A percentile compares a stretch with the other conserved stretches of the same genome.
These are phyloP conservation scores for Gyrodactylus bullatarudis DNA, from an alignment of 1,140 invertebrate genomes.

Conservation along the genomic window DNA sequence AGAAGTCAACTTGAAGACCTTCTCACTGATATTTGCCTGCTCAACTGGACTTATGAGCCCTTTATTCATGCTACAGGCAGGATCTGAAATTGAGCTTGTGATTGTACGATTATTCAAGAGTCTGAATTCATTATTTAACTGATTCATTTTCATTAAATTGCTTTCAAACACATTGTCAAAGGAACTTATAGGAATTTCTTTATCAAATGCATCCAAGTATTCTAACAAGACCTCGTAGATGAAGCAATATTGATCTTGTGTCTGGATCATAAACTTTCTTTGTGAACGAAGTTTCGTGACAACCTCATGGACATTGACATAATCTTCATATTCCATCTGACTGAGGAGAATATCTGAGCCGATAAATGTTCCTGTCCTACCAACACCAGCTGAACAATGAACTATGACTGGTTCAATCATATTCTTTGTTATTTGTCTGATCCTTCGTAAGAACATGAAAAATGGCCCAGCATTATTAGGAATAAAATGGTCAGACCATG, in stretches of 20 bases:
- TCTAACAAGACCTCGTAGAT: slow-evolving; percentile 37
- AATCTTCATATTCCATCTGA: slow-evolving; percentile 40
- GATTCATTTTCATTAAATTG: not conserved
- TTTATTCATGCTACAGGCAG: not conserved
- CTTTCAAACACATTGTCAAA: not conserved
- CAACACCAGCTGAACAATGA: slow-evolving; percentile 31
- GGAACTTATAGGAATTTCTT: not conserved
- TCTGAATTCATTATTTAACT: not conserved
- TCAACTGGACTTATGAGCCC: not conserved
- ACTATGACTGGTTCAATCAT: slow-evolving; percentile 69
- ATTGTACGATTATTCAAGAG: not conserved
- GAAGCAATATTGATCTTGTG: slow-evolving; percentile 86
- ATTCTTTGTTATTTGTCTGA: slow-evolving; percentile 43
- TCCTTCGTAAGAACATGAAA: slow-evolving; percentile 46
- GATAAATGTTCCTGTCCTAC: slow-evolving; percentile 64
- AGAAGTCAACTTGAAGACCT: not conserved
- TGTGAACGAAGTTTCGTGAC: slow-evolving; percentile 68
- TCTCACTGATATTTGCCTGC: not conserved
- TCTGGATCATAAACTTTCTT: slow-evolving; percentile 30
- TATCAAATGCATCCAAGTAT: not conserved
- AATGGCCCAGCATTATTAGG: slow-evolving; percentile 79
- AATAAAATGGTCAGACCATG: slow-evolving; percentile 19
- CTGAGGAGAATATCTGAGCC: slow-evolving; percentile 86
- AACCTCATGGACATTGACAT: slow-evolving; percentile 76
- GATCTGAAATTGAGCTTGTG: not conserved